Evolutionary conservation across 2,888 invertebrate species (phyloP), one percentile per base, ranked within the genome.

Genomic region (Epistrophe grossulariae): DNA sequence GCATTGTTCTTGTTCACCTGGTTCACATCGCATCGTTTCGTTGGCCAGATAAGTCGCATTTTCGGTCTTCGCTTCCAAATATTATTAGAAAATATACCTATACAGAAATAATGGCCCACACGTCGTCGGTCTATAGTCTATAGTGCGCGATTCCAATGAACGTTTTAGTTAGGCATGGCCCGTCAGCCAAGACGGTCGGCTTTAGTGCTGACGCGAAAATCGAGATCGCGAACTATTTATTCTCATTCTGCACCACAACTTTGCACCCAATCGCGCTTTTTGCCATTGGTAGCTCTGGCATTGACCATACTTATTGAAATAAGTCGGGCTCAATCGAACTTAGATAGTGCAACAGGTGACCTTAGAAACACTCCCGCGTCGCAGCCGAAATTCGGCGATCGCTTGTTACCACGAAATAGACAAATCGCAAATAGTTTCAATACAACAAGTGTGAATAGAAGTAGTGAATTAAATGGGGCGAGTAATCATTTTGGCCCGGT

Each of bases 341-440:
- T 87, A 77, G 85, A 89, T 40, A 70, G 15, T 64, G n/a, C n/a
- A n/a, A n/a, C n/a, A n/a, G 73, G 81, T 89, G 84, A 89, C 81
- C 64, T 64, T 43, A 45, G 77, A 45, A 45, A 40, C 50, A 60
- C 13, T 17, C 62, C 66, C n/a, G 64, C 88, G 28, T 88, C 89
- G 72, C 90, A 89, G 68, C 91, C 90, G 35, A 91, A 91, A 89
- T 92, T 91, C 88, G 92, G 92, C 43, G 92, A 92, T 89, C 91
- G 92, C 78, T 89, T 91, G 74, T 78, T 89, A 76, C 92, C 92
- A 71, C 88, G 91, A 71, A 90, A 91, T 64, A 91, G 90, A 89
- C 91, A 91, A 88, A 89, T 88, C 48, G 68, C 74, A 19, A 62
- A 17, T 70, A 79, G 88, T 62, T 80, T 81, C 64, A 88, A 88